Evolutionary conservation across 2,888 invertebrate genomes (phyloP), one percentile per base, ranked within the genome.

Genomic region (Thecocarcelia acutangulata): DNA sequence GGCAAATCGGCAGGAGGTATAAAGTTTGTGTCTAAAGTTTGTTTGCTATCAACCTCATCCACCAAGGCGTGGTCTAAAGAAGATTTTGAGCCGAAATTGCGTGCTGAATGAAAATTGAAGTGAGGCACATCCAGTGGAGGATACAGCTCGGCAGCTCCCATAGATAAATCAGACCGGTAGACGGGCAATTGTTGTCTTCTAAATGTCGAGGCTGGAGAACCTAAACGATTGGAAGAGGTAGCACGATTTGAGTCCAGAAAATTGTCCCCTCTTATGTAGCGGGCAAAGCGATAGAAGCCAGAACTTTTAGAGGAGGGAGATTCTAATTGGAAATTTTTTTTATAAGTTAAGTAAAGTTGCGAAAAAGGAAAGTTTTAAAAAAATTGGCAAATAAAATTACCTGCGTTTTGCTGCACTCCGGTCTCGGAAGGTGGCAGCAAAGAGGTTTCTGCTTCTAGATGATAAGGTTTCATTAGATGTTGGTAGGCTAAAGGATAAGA

Each of bases 391-490:
- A 3, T 6, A 42, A 40, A 33, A 15, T n/a, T 78, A 82, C 83
- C 83, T 42, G 70, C 33, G 68, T 63, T 79, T 2, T 80, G 72
- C 13, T 70, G 72, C 6, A 56, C 63, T 4, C 80, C 58, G 19
- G 79, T 17, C 6, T 85, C 78, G 0, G 87, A 85, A 0, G 90
- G 89, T 1, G 90, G 89, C 17, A 90, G 68, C 0, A 90, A 86
- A 4, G 88, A 87, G 0, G 89, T 87, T 13, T 90, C 90, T 2
- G 88, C 88, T 69, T 90, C 90, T 50, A 90, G 81, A 63, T 90
- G 90, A 72, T 84, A 88, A 0, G 90, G 90, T 56, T 88, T 90
- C 68, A 90, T 87, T 4, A 87, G 85, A 24, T 89, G 87, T 40
- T 89, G 90, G 70, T 87, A 86, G 37, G 85, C 85, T 5, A 87